A percentile compares a stretch with the other conserved stretches of the same genome.
These are phyloP conservation scores for Chaetodon trifasciatus DNA, from an alignment of 2,797 vertebrate genomes.

Conservation along the genomic window DNA sequence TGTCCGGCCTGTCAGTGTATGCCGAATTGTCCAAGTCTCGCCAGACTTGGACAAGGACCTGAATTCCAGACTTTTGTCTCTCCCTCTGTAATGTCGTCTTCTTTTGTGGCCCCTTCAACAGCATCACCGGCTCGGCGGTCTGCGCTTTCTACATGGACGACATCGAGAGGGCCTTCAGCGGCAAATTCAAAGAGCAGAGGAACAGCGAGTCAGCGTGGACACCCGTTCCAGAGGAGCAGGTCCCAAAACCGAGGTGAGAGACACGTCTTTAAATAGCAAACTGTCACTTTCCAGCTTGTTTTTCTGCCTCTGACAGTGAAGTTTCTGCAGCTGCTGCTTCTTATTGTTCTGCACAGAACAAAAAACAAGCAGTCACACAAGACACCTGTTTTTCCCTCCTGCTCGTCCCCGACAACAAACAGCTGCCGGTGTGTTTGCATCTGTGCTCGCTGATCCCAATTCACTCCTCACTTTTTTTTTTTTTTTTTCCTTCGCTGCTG, in stretches of 20 bases:
- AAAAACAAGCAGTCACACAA: conserved; percentile 26
- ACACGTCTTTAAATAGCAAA: conserved; percentile 33
- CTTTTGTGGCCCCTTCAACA: conserved; percentile 59
- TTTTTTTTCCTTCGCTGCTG: neutral
- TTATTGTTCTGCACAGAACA: conserved; percentile 54
- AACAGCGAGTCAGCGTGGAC: conserved; percentile 91
- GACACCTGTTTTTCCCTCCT: conserved; percentile 63
- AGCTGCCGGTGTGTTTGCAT: conserved; percentile 64
- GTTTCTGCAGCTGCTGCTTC: conserved; percentile 49
- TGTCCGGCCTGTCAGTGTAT: neutral
- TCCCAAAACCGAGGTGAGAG: conserved; percentile 92
- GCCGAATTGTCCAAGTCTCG: neutral
- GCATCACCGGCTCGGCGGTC: conserved; percentile 96
- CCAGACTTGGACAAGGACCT: neutral
- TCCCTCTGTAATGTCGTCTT: neutral
- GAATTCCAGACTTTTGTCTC: neutral
- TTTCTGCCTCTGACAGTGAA: conserved; percentile 34
- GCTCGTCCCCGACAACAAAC: conserved; percentile 48
- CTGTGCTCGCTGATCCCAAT: conserved; percentile 31
- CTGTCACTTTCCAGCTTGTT: conserved; percentile 49
- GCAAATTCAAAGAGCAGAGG: conserved; percentile 94
- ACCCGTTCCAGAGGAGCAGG: conserved; percentile 91
- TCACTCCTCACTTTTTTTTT: conserved; percentile 2
- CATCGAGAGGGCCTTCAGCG: conserved; percentile 90
- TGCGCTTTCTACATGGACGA: conserved; percentile 98